A percentile compares a stretch with the other conserved stretches of the same genome.
Conservation (phyloP, 2,113 vertebrate species). For the Mirza zaza region DNA sequence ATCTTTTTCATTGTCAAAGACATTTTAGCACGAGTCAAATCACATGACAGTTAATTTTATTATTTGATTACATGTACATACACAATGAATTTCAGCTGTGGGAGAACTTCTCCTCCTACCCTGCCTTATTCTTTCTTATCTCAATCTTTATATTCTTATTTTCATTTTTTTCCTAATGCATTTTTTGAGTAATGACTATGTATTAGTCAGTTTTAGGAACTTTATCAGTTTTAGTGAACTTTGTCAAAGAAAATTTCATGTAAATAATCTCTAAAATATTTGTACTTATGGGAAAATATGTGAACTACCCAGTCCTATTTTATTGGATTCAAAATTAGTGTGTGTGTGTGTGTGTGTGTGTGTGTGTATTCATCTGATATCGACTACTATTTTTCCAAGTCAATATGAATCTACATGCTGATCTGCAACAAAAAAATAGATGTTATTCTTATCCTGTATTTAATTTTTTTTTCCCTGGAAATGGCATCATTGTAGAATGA, state of each 20-base stretch:
- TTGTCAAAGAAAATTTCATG: not conserved
- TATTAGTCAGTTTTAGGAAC: not conserved
- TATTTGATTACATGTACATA: not conserved
- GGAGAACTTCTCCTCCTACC: not conserved
- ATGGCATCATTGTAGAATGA: not conserved
- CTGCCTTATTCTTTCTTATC: not conserved
- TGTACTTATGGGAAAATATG: not conserved
- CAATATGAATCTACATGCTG: not conserved
- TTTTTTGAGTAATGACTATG: not conserved
- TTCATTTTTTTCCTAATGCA: not conserved
- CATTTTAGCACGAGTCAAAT: not conserved
- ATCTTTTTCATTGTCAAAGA: not conserved
- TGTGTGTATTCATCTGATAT: not conserved
- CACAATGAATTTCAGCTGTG: not conserved
- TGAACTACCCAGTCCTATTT: not conserved
- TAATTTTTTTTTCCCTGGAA: not conserved
- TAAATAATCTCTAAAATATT: not conserved
- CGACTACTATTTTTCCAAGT: not conserved
- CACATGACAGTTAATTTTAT: not conserved
- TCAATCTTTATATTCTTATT: not conserved
- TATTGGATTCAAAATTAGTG: not conserved
- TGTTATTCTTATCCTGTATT: not conserved
- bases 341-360: too few species aligned
- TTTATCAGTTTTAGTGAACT: not conserved
- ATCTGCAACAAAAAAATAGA: not conserved